Percentiles rank a stretch among this genome's conserved stretches.
Evolutionary conservation across 2,113 vertebrate species (phyloP).

Genomic region (Erpornis zantholeuca): DNA sequence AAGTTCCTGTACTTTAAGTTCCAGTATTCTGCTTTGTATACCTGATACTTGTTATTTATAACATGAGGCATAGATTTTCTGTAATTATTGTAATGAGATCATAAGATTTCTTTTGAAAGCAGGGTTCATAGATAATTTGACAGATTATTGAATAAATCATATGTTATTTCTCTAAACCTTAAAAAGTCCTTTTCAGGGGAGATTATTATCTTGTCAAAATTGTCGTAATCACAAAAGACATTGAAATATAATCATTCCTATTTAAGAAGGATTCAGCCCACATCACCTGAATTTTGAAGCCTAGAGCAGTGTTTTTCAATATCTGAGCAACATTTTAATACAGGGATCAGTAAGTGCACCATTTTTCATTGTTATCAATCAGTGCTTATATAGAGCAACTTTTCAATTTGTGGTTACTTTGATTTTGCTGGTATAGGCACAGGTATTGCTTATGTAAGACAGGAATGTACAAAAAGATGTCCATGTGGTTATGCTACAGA

Average conservation of each 20-base stretch:
- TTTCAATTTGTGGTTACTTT: background rate
- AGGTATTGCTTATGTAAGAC: background rate
- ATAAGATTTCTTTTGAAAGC: background rate
- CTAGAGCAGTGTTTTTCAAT: background rate
- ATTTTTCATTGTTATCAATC: background rate
- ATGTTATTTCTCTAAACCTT: background rate
- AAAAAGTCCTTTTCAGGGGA: background rate
- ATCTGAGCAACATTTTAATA: background rate
- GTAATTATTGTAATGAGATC: slow-evolving; percentile 27
- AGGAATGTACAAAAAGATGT: background rate
- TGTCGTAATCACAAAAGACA: background rate
- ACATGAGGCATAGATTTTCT: background rate
- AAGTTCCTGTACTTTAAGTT: background rate
- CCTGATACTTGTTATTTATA: background rate
- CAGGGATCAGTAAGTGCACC: background rate
- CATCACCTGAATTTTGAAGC: slow-evolving; percentile 10
- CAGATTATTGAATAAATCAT: slow-evolving; percentile 29
- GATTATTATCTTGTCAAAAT: slow-evolving; percentile 10
- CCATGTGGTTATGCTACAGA: background rate
- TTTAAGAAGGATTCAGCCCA: slow-evolving; percentile 5
- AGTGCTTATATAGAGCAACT: background rate
- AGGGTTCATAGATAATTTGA: slow-evolving; percentile 19
- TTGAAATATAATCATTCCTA: background rate
- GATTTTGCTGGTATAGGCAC: background rate
- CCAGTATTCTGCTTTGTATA: background rate